phyloP scores from a whole-genome alignment of 2,797 vertebrate genomes.

The Lemur catta region DNA sequence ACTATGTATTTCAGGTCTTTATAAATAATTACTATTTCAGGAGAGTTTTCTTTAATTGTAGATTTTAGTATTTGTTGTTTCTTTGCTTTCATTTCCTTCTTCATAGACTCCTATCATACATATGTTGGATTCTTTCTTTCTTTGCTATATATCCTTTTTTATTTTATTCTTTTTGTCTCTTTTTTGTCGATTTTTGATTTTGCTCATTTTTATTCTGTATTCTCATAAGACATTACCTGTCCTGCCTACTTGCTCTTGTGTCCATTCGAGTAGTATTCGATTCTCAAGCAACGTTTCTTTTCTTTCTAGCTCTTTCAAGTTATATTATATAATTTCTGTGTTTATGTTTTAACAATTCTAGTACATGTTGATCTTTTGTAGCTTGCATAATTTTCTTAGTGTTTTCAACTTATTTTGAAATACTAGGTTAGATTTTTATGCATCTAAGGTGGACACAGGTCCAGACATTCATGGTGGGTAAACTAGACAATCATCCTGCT shows the following conservation, averaged over 20 bases:
- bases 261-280: neutral
- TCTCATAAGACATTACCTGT: neutral
- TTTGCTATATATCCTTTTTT: neutral
- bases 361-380: neutral
- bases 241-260: neutral
- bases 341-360: neutral
- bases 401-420: neutral
- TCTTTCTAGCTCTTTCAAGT: neutral
- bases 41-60: neutral
- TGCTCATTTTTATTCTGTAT: neutral
- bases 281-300: neutral
- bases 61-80: neutral
- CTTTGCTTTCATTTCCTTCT: neutral
- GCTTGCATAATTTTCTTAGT: neutral
- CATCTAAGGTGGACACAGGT: neutral
- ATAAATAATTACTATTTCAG: neutral
- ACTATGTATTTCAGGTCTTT: neutral
- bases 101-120: rapidly evolving
- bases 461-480: rapidly evolving
- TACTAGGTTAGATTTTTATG: neutral
- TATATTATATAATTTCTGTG: neutral
- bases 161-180: neutral
- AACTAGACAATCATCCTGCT: too few relatives aligned
- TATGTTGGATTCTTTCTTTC: neutral
- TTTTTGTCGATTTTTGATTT: neutral